Base-by-base conservation (phyloP, 2,113 vertebrate species). In the Garra rufa region DNA sequence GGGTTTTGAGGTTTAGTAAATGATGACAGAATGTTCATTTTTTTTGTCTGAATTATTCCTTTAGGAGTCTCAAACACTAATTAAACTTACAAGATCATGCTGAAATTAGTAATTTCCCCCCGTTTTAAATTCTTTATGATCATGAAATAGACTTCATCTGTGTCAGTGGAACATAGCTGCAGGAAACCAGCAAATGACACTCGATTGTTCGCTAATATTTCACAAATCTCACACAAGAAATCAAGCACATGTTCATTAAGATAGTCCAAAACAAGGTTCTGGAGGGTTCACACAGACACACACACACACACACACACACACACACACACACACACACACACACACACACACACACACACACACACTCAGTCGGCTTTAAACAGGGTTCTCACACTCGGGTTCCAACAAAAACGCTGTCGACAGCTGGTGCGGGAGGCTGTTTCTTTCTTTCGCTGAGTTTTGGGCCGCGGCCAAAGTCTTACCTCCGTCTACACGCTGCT, bases 401-500 rank as follows among this genome's bases (percentile, higher is more conserved):
- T 82, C 73, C 80, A 76, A 74, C 75, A 65, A 70, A 80, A 86
- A 57, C 80, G 61, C 73, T 77, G 85, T 55, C 11, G 78, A 85
- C 85, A 88, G 83, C 85, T 86, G 87, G 65, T 81, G 67, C 34
- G 55, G 41, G 83, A 83, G 65, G 83, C 80, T 83, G 78, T 87
- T 84, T 85, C 83, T 63, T 76, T 85, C 77, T 65, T 85, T 82
- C 57, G n/a, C 61, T 69, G 84, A 85, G 76, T 85, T 87, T 84
- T 85, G 83, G 83, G 78, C 14, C 55, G 82, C 61, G 61, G 88
- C 88, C 83, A 85, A 89, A 86, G 82, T 85, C 82, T 85, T 77
- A 88, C 81, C 77, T 75, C 82, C 84, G 83, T 57, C 69, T 88
- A 83, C 67, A 44, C 43, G 6, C 76, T 78, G 76, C 76, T 57